Evolutionary conservation across 53 echinoderm and acorn worm genomes (phyloP).

Genomic region (Apostichopus leukothele): DNA sequence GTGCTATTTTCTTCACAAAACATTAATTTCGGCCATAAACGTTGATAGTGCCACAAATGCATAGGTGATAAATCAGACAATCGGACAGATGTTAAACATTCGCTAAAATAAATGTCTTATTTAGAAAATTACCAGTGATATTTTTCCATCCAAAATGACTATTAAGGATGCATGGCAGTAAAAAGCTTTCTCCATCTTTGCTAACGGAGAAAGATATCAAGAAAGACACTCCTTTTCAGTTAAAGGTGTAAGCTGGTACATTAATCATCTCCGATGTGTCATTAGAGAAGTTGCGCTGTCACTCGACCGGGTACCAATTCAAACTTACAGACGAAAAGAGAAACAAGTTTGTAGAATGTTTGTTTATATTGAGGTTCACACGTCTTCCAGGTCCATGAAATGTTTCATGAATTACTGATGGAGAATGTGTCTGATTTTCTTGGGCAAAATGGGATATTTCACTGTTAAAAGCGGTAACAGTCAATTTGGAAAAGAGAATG

Average conservation of each 20-base stretch:
- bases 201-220: not conserved
- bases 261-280: conserved; percentile 21
- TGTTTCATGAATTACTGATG: conserved; percentile 1
- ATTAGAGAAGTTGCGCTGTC: conserved; percentile 31
- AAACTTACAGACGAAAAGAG: conserved; percentile 30
- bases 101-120: conserved; percentile 31
- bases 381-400: not conserved
- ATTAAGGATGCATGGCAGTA: conserved; percentile 16
- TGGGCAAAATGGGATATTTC: not conserved
- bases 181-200: conserved; percentile 9
- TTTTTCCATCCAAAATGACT: conserved; percentile 22
- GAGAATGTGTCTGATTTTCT: not conserved
- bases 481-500: conserved; percentile 26
- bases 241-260: conserved; percentile 12
- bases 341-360: conserved; percentile 25
- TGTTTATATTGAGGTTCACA: conserved; percentile 37
- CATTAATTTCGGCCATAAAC: conserved; percentile 3
- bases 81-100: conserved; percentile 3
- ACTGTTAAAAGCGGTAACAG: conserved; percentile 17
- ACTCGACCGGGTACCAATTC: conserved; percentile 3
- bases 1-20: conserved; percentile 6
- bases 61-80: not conserved
- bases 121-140: conserved; percentile 29
- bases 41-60: not conserved
- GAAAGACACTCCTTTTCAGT: not conserved